Percentiles rank a stretch among this genome's conserved stretches.
Conservation (phyloP, 2,888 invertebrate species). For the Arenicola marina region DNA sequence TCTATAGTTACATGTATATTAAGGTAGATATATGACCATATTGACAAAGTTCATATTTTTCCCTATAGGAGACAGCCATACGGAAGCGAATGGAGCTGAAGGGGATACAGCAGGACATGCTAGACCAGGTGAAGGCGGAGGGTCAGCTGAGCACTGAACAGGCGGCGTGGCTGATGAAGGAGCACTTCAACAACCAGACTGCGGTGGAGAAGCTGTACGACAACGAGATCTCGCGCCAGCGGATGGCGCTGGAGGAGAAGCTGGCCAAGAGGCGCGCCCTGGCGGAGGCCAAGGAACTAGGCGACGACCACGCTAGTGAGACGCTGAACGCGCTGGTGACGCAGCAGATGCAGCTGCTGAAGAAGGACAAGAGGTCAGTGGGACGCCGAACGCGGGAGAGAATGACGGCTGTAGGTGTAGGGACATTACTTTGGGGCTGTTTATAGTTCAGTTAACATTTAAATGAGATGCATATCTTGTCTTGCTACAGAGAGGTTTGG, state of each 20-base stretch:
- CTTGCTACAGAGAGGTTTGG: too few species aligned
- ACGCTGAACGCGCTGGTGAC: conserved; percentile 49
- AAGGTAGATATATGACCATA: too few species aligned
- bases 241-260: conserved; percentile 56
- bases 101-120: conserved; percentile 44
- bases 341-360: conserved; percentile 43
- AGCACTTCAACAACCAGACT: conserved; percentile 27
- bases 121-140: conserved; percentile 40
- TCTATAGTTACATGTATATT: too few species aligned
- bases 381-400: too few species aligned
- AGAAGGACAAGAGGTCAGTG: conserved; percentile 49
- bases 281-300: conserved; percentile 40
- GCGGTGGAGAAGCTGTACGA: conserved; percentile 49
- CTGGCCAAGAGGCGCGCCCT: conserved; percentile 50
- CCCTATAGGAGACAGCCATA: conserved; percentile 50
- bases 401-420: too few species aligned
- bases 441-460: too few species aligned
- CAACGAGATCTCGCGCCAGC: conserved; percentile 55
- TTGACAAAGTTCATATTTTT: too few species aligned
- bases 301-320: conserved; percentile 50
- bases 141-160: conserved; percentile 46
- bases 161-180: conserved; percentile 52
- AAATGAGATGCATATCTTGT: too few species aligned
- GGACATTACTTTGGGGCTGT: too few species aligned
- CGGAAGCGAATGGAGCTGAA: conserved; percentile 50